Percentiles rank a stretch among this genome's conserved stretches.
phyloP scores from a whole-genome alignment of 2,888 invertebrate genomes.

The Macrostomum cliftonense region DNA sequence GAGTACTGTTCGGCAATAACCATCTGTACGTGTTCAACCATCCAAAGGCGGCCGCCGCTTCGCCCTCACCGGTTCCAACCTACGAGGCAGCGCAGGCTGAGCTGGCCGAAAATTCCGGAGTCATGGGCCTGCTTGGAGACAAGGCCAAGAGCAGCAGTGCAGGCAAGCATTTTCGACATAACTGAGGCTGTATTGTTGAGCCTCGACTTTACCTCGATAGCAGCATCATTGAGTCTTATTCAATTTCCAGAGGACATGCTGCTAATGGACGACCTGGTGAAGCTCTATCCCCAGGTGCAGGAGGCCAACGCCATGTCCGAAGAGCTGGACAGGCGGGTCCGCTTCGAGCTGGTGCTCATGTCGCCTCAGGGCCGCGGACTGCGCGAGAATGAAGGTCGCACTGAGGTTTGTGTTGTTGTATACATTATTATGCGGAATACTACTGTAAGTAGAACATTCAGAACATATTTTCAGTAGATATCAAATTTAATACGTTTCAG shows the following conservation, averaged over 20 bases:
- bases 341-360: conserved; percentile 27
- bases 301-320: conserved; percentile 32
- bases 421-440: neutral
- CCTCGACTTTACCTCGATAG: too few relatives aligned
- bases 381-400: conserved; percentile 18
- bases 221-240: too few relatives aligned
- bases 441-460: neutral
- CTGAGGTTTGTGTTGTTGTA: conserved; percentile 19
- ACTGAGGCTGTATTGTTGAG: too few relatives aligned
- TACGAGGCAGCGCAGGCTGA: conserved; percentile 29
- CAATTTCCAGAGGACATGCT: conserved; percentile 24
- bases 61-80: conserved; percentile 16
- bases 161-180: neutral
- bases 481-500: conserved; percentile 13
- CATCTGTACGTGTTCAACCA: conserved; percentile 31
- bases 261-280: conserved; percentile 28
- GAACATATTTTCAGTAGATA: too few relatives aligned
- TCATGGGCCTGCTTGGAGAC: conserved; percentile 16
- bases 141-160: conserved; percentile 20
- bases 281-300: conserved; percentile 27
- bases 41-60: conserved; percentile 13
- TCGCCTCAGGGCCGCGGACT: conserved; percentile 26
- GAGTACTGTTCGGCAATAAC: conserved; percentile 13
- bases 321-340: conserved; percentile 26
- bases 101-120: conserved; percentile 28